Evolutionary conservation across 1,140 invertebrate species (phyloP).

Genomic region (Hypothenemus hampei): DNA sequence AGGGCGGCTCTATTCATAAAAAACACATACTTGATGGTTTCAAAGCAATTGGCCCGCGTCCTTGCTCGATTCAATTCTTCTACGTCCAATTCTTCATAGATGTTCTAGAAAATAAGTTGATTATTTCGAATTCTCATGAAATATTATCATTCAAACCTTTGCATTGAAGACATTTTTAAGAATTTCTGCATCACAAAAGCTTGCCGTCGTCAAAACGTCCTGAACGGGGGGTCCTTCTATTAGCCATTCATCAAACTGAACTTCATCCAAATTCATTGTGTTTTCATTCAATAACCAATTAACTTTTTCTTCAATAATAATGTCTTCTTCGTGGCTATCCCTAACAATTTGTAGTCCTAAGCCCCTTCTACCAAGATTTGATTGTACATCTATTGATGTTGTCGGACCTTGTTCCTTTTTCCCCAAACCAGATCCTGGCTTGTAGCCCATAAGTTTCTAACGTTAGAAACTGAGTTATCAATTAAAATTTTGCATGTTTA

Average conservation of each 20-base stretch:
- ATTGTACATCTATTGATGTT: constrained; percentile 72
- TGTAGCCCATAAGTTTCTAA: constrained; percentile 69
- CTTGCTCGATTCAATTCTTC: constrained; percentile 77
- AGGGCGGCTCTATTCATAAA: constrained; percentile 95
- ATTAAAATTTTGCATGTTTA: too few relatives aligned
- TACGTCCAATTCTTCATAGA: constrained; percentile 79
- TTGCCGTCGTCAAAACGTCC: constrained; percentile 70
- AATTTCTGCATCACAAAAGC: constrained; percentile 70
- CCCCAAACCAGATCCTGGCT: constrained; percentile 78
- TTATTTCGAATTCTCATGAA: background rate
- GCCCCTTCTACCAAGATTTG: constrained; percentile 78
- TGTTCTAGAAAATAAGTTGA: constrained; percentile 50
- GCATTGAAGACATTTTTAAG: constrained; percentile 66
- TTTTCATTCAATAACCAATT: constrained; percentile 45
- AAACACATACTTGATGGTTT: constrained; percentile 82
- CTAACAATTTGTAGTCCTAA: constrained; percentile 71
- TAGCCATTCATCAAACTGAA: constrained; percentile 53
- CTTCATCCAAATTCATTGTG: constrained; percentile 3
- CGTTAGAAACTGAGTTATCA: too few relatives aligned
- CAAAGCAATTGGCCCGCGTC: constrained; percentile 87
- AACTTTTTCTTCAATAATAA: constrained; percentile 45
- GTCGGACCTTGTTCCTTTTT: constrained; percentile 76
- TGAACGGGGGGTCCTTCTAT: constrained; percentile 61
- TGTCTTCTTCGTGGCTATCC: constrained; percentile 47
- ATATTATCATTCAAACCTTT: constrained; percentile 54